These are phyloP conservation scores for Intellagama lesueurii DNA, from an alignment of 2,797 vertebrate genomes.

Conservation along the genomic window DNA sequence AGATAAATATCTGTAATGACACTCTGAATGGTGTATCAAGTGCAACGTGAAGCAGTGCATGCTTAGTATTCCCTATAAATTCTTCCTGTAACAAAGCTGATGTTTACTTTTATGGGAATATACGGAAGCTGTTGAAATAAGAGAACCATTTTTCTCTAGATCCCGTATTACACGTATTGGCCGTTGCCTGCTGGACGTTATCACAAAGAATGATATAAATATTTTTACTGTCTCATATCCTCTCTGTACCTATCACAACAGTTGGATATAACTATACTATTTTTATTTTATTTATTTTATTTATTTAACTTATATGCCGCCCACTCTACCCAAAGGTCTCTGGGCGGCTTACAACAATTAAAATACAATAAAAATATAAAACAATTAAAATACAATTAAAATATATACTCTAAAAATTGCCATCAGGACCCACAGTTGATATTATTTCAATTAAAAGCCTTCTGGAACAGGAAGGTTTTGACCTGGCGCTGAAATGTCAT, in stretches of 20 bases:
- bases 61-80: slow-evolving; percentile 39
- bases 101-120: slow-evolving; percentile 55
- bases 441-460: no score
- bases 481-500: no score
- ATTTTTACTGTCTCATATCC: not conserved
- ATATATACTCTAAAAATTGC: no score
- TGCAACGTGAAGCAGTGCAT: slow-evolving; percentile 33
- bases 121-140: slow-evolving; percentile 52
- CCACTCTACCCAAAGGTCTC: no score
- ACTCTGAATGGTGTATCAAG: slow-evolving; percentile 47
- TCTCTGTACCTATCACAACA: not conserved
- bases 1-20: slow-evolving; percentile 41
- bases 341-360: no score
- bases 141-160: not conserved
- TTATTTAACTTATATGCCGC: no score
- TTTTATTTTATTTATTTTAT: no score
- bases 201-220: not conserved
- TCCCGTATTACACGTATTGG: not conserved
- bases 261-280: no score
- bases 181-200: not conserved
- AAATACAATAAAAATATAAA: no score
- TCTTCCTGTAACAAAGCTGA: slow-evolving; percentile 44
- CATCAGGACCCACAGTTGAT: no score
- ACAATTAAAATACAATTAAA: no score
- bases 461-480: no score